These are phyloP conservation scores for Invenusta paracnida DNA, from an alignment of 2,888 invertebrate species.

Conservation along the genomic window DNA sequence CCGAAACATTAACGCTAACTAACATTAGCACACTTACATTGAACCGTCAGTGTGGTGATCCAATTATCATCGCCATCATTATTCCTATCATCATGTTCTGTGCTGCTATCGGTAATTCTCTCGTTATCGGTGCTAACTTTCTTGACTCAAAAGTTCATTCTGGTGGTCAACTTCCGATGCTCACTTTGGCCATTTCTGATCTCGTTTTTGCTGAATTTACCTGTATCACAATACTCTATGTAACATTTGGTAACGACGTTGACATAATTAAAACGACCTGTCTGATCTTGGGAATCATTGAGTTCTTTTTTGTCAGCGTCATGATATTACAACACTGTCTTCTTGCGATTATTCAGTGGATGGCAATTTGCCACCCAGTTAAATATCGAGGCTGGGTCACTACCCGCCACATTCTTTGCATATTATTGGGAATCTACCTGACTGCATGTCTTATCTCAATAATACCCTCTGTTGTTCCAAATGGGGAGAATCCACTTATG, in stretches of 20 bases:
- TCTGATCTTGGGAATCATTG: neutral
- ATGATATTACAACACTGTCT: conserved; percentile 13
- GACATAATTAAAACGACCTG: neutral
- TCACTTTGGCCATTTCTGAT: conserved; percentile 33
- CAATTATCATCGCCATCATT: neutral
- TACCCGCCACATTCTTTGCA: neutral
- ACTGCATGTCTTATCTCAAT: neutral
- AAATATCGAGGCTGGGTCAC: conserved; percentile 3
- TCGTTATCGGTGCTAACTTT: neutral
- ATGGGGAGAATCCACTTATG: neutral
- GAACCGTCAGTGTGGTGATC: neutral
- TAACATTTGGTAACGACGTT: neutral
- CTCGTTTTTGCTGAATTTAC: conserved; percentile 27
- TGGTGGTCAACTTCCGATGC: conserved; percentile 30
- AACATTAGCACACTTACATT: neutral
- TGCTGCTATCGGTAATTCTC: neutral
- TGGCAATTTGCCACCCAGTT: conserved; percentile 26
- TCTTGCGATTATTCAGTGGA: neutral
- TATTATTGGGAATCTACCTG: neutral
- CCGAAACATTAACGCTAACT: neutral
- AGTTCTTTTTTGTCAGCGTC: neutral
- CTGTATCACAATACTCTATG: neutral
- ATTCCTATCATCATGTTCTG: neutral
- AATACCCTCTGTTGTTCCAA: neutral
- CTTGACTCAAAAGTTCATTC: conserved; percentile 4